These are phyloP conservation scores for Meteorus sp. DNA, from an alignment of 1,140 invertebrate species.

Conservation along the genomic window DNA sequence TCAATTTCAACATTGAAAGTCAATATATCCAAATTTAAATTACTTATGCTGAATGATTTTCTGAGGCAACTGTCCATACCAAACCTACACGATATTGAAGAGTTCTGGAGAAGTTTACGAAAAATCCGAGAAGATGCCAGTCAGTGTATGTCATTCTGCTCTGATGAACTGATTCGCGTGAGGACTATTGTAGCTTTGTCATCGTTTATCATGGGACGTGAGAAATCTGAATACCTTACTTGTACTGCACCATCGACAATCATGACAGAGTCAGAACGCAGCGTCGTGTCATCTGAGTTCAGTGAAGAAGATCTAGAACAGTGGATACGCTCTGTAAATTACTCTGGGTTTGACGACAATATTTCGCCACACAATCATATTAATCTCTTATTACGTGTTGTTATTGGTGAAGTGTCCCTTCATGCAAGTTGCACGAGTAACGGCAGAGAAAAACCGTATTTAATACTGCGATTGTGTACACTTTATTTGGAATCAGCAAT, in stretches of 20 bases:
- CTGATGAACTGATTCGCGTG: slow-evolving; percentile 39
- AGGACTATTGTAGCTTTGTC: slow-evolving; percentile 41
- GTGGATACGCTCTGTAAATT: slow-evolving; percentile 73
- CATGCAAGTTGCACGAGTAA: slow-evolving; percentile 48
- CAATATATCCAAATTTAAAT: slow-evolving; percentile 76
- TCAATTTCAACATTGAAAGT: slow-evolving; percentile 42
- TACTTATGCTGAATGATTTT: slow-evolving; percentile 70
- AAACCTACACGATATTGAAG: slow-evolving; percentile 40
- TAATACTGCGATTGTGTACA: slow-evolving; percentile 73
- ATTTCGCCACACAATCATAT: slow-evolving; percentile 78
- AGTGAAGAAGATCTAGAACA: slow-evolving; percentile 77
- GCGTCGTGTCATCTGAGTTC: slow-evolving; percentile 66
- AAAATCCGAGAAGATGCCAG: slow-evolving; percentile 32
- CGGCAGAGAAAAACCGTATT: slow-evolving; percentile 71
- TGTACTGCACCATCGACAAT: slow-evolving; percentile 38
- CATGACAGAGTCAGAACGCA: slow-evolving; percentile 51
- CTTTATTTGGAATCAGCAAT: slow-evolving; percentile 74
- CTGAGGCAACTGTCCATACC: slow-evolving; percentile 68
- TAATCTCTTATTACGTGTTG: slow-evolving; percentile 70
- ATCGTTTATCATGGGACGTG: slow-evolving; percentile 37
- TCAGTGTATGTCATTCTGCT: slow-evolving; percentile 30
- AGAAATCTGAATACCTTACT: slow-evolving; percentile 33
- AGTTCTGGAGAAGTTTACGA: slow-evolving; percentile 37
- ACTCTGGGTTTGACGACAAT: slow-evolving; percentile 84
- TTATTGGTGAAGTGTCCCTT: slow-evolving; percentile 66